These are phyloP conservation scores for Hydropotes inermis DNA, from an alignment of 2,113 vertebrate species.

Conservation along the genomic window DNA sequence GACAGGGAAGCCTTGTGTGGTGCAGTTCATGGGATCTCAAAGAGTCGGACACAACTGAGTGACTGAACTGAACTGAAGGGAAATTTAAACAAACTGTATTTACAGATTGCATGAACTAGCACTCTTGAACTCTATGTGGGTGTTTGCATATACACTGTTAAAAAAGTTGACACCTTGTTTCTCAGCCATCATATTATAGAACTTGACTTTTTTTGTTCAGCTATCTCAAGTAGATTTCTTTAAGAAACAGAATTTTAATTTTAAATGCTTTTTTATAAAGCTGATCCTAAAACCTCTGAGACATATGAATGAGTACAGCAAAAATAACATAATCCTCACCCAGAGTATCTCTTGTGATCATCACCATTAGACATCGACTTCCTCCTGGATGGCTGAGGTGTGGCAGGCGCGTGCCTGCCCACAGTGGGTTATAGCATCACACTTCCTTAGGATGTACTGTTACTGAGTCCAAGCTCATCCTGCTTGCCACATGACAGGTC, in stretches of 20 bases:
- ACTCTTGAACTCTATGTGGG: not conserved
- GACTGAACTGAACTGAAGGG: not conserved
- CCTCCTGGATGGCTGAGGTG: not conserved
- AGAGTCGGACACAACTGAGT: not conserved
- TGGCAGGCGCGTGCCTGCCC: not conserved
- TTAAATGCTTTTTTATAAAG: not conserved
- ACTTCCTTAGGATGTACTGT: not conserved
- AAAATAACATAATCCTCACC: not conserved
- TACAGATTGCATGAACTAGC: not conserved
- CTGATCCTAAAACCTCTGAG: not conserved
- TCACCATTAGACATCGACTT: not conserved
- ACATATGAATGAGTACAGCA: not conserved
- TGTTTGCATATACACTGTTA: not conserved
- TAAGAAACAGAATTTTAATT: not conserved
- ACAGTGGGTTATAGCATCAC: too few species aligned
- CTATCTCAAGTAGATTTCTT: not conserved
- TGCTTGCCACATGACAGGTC: not conserved
- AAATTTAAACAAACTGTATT: not conserved
- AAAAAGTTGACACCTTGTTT: not conserved
- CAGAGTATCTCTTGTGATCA: not conserved
- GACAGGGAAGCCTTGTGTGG: not conserved
- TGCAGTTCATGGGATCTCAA: not conserved
- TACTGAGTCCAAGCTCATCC: not conserved
- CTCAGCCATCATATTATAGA: not conserved
- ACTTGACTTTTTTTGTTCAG: not conserved